Evolutionary conservation across 2,797 vertebrate species (phyloP).

Genomic region (Rhinichthys osculus): DNA sequence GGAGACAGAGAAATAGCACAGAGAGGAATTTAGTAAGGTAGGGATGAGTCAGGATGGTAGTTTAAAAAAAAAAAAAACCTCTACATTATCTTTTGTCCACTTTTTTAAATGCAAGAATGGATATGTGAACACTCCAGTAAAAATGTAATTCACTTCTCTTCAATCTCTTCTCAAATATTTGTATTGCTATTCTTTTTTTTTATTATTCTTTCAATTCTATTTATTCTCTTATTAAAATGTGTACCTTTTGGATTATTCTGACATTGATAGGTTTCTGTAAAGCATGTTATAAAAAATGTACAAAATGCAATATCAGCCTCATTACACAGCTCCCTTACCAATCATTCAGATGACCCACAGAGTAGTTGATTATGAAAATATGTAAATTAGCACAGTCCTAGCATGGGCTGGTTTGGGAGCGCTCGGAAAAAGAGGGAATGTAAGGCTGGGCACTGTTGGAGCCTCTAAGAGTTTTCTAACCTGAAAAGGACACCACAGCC

Average conservation of each 20-base stretch:
- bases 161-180: neutral
- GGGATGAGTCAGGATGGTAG: neutral
- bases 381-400: slow-evolving; percentile 14
- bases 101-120: neutral
- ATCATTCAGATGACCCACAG: neutral
- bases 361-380: slow-evolving; percentile 26
- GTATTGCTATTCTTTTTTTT: neutral
- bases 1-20: slow-evolving; percentile 38
- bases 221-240: neutral
- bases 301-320: slow-evolving; percentile 28
- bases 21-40: slow-evolving; percentile 28
- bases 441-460: slow-evolving; percentile 46
- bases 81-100: neutral
- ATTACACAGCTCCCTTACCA: slow-evolving; percentile 15
- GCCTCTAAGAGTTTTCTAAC: slow-evolving; percentile 5
- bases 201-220: neutral
- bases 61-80: neutral
- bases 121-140: neutral
- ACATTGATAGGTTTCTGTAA: neutral
- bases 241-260: neutral
- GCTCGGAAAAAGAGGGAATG: slow-evolving; percentile 55
- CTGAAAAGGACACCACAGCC: slow-evolving; percentile 19
- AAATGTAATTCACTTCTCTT: neutral
- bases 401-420: slow-evolving; percentile 14
- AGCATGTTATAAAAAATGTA: neutral